Base-by-base conservation (phyloP, 2,113 vertebrate genomes). In the Daphoenositta chrysoptera region DNA sequence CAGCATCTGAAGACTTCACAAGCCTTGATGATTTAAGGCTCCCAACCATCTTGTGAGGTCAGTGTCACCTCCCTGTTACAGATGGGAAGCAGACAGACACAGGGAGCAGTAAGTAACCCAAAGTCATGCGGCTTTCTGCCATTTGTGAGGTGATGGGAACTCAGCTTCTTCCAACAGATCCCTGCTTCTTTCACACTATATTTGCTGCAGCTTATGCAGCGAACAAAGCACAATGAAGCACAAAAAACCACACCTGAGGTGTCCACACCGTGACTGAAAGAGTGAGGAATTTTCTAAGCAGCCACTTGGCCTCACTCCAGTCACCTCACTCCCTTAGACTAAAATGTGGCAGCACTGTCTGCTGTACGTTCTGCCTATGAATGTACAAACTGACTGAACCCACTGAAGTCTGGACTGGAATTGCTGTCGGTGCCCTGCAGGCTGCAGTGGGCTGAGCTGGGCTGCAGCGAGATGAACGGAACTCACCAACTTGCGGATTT, bases 401-500 rank as follows among this genome's bases (percentile, higher is more conserved):
- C 37, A 19, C n/a, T 27, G 33, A 57, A 42, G 30, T n/a, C 54
- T 18, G 54, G 48, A 4, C 31, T 53, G 76, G 76, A 64, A 23
- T 1, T 63, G 31, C 68, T 77, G 50, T 8, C 0, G 0, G 47
- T 44, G 77, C 56, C 45, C 45, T 24, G 61, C 22, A 26, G 31
- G 65, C 19, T 42, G 31, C 5, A 5, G 9, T 0, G 0, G 57
- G 71, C 31, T 1, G 15, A 45, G 61, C 1, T 5, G 61, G 71
- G 75, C 24, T 1, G 4, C 0, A 0, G 47, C 0, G 0, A 35
- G 33, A n/a, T n/a, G 27, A 20, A 30, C 1, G 1, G 19, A 10
- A 98, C 98, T 98, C 89, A 98, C 99, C 98, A 99, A 93, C 97
- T 99, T 99, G 91, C 98, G 98, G 96, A 99, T 99, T 98, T 99